Conservation (phyloP, 2,113 vertebrate species). For the Lepisosteus oculatus region DNA sequence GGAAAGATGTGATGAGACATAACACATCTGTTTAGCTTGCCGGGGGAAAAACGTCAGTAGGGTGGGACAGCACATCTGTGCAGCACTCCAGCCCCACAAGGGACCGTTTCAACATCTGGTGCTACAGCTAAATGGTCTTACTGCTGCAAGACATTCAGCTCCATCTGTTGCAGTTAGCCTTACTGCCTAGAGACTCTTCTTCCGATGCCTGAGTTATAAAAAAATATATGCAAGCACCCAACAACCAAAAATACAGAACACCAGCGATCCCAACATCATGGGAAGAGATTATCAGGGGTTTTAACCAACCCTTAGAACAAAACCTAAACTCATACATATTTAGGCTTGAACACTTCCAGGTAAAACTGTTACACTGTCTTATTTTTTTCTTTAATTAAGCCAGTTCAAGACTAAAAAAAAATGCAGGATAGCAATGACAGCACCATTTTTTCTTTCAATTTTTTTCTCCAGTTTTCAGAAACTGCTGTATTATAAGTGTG, state of each 20-base stretch:
- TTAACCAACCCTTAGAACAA: too few species aligned
- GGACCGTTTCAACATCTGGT: conserved; percentile 84
- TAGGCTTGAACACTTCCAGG: too few species aligned
- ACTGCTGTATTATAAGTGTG: too few species aligned
- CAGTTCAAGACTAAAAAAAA: too few species aligned
- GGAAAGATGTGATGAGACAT: conserved; percentile 54
- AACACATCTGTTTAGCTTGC: conserved; percentile 75
- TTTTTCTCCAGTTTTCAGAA: too few species aligned
- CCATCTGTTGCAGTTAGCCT: conserved; percentile 87
- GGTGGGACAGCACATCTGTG: conserved; percentile 89
- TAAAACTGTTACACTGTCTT: too few species aligned
- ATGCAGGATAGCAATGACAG: too few species aligned
- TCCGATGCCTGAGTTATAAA: neutral
- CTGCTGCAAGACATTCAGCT: conserved; percentile 72
- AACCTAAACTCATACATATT: too few species aligned
- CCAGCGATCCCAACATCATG: neutral
- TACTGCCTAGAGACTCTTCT: neutral
- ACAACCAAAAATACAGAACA: neutral
- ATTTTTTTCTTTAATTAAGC: too few species aligned
- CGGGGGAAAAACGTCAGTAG: conserved; percentile 72
- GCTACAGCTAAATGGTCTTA: conserved; percentile 75
- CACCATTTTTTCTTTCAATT: too few species aligned
- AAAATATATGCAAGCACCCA: neutral
- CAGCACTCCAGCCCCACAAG: conserved; percentile 78
- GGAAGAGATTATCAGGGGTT: neutral